phyloP scores from a whole-genome alignment of 2,113 vertebrate species.

The Percina caprodes region DNA sequence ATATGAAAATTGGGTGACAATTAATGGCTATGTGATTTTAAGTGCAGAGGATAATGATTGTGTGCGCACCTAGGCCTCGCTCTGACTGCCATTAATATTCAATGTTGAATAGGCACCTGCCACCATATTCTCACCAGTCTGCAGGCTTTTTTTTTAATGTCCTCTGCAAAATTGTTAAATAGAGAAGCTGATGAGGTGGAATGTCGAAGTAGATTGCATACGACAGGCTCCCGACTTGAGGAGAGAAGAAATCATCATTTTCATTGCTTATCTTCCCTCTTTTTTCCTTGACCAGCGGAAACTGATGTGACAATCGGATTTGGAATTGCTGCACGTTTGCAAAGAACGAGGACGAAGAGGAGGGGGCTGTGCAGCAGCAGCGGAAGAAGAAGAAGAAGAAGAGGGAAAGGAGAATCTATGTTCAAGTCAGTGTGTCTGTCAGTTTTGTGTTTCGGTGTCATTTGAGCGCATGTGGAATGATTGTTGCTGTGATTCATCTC shows the following conservation, averaged over 20 bases:
- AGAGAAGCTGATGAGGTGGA: constrained; percentile 79
- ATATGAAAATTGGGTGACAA: constrained; percentile 78
- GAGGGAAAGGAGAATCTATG: constrained; percentile 47
- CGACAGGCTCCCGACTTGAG: constrained; percentile 75
- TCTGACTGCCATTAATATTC: constrained; percentile 69
- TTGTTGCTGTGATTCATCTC: constrained; percentile 65
- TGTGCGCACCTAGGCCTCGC: constrained; percentile 37
- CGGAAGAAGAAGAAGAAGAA: background rate
- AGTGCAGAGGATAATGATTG: constrained; percentile 62
- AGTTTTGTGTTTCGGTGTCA: constrained; percentile 59
- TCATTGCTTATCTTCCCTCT: constrained; percentile 52
- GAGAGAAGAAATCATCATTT: constrained; percentile 73
- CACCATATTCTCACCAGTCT: constrained; percentile 56
- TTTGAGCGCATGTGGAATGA: constrained; percentile 60
- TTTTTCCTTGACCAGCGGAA: constrained; percentile 66
- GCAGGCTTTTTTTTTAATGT: constrained; percentile 62
- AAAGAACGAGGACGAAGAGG: constrained; percentile 19
- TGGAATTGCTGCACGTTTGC: constrained; percentile 70
- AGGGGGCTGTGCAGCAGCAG: background rate
- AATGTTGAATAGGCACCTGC: constrained; percentile 67
- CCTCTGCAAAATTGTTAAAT: constrained; percentile 77
- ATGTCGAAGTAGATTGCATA: constrained; percentile 79
- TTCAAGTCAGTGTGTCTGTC: constrained; percentile 60
- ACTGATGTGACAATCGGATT: constrained; percentile 78
- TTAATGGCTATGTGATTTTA: constrained; percentile 78